Evolutionary conservation across 1,140 invertebrate species (phyloP).

Genomic region (Gryon sp.): DNA sequence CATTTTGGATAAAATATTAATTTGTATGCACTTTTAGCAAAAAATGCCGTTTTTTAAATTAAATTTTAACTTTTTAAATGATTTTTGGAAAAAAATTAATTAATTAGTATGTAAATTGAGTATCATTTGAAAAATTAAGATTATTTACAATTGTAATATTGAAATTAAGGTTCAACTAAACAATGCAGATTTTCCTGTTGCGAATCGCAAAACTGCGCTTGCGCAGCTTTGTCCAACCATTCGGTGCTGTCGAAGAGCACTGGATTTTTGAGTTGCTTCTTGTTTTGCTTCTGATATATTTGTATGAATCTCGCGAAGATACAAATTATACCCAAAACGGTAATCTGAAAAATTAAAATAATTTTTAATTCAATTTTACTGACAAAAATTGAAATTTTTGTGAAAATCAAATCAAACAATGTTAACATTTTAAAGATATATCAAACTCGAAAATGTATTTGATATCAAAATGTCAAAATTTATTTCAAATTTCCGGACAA

Average conservation of each 20-base stretch:
- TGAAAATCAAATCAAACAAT: too few species aligned
- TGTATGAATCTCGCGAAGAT: constrained; percentile 36
- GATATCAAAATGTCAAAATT: too few species aligned
- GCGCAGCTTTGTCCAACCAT: constrained; percentile 47
- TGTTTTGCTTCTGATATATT: constrained; percentile 28
- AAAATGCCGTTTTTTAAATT: too few species aligned
- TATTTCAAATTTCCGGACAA: too few species aligned
- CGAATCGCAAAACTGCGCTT: constrained; percentile 45
- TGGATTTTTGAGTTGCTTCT: constrained; percentile 25
- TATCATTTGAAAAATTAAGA: neutral
- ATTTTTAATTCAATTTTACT: neutral
- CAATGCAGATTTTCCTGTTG: constrained; percentile 45
- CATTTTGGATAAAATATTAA: too few species aligned
- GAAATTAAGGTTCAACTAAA: constrained; percentile 32
- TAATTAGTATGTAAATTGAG: neutral
- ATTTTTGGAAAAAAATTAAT: too few species aligned
- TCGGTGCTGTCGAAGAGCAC: constrained; percentile 40
- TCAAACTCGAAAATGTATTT: too few species aligned
- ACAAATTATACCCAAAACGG: constrained; percentile 35
- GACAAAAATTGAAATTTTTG: too few species aligned
- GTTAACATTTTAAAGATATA: too few species aligned
- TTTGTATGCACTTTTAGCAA: too few species aligned
- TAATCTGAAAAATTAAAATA: constrained; percentile 30
- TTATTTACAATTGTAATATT: neutral
- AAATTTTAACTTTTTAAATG: too few species aligned